Conservation (phyloP, 2,797 vertebrate genomes). For the Thaleichthys pacificus region DNA sequence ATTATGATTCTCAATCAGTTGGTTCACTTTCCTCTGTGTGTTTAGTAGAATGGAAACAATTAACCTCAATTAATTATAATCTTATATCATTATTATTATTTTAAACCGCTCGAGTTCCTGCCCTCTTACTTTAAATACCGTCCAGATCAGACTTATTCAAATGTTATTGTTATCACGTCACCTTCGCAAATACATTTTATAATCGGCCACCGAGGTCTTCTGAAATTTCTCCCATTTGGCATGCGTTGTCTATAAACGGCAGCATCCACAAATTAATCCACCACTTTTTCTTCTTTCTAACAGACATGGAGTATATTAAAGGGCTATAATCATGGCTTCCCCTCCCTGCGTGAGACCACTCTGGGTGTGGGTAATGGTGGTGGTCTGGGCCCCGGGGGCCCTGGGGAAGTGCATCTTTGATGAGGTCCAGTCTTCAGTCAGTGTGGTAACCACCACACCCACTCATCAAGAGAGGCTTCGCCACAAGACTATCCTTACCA, state of each 20-base stretch:
- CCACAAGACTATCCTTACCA: background rate
- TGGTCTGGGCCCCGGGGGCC: slow-evolving; percentile 34
- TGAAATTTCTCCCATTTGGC: background rate
- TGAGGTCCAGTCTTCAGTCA: slow-evolving; percentile 62
- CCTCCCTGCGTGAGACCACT: slow-evolving; percentile 24
- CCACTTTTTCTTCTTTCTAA: slow-evolving; percentile 16
- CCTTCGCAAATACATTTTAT: too few relatives aligned
- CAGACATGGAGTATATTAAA: slow-evolving; percentile 16
- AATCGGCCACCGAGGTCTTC: background rate
- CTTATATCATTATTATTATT: too few relatives aligned
- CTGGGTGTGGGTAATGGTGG: slow-evolving; percentile 43
- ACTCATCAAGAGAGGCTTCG: slow-evolving; percentile 3
- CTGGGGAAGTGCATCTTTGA: slow-evolving; percentile 72
- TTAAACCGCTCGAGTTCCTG: too few relatives aligned
- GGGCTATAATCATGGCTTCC: slow-evolving; percentile 29
- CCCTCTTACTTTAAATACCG: too few relatives aligned
- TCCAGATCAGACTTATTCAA: too few relatives aligned
- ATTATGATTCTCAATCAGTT: too few relatives aligned
- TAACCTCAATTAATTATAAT: too few relatives aligned
- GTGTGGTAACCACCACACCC: slow-evolving; percentile 49
- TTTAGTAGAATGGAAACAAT: too few relatives aligned
- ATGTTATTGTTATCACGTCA: too few relatives aligned
- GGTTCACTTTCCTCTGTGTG: too few relatives aligned
- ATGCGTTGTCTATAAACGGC: background rate
- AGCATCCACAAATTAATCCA: background rate